phyloP scores from a whole-genome alignment of 1,140 invertebrate genomes.

The Leptoteleia sp. region DNA sequence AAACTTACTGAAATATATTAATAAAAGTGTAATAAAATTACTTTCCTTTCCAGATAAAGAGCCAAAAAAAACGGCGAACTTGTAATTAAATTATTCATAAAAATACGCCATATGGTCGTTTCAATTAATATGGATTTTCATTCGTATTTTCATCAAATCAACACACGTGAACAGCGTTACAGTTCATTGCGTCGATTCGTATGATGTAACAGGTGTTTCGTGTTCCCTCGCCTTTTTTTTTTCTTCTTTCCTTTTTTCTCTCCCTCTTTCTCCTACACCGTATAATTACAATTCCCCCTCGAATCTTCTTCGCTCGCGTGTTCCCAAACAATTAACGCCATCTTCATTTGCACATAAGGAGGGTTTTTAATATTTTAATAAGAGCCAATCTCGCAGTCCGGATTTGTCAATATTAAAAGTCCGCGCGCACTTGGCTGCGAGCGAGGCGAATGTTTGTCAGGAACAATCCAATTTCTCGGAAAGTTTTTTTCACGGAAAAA shows the following conservation, averaged over 20 bases:
- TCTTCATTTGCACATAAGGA: background rate
- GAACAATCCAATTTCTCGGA: constrained; percentile 24
- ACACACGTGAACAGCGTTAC: constrained; percentile 18
- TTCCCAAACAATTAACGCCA: constrained; percentile 27
- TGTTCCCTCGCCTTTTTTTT: background rate
- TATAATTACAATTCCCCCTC: constrained; percentile 15
- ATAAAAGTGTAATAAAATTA: too few species aligned
- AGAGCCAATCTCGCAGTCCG: background rate
- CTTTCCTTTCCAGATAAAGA: too few species aligned
- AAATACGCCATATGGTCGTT: too few species aligned
- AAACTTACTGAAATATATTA: too few species aligned
- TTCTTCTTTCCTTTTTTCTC: background rate
- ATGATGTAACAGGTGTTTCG: constrained; percentile 36
- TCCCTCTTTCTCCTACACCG: background rate
- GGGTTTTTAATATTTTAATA: background rate
- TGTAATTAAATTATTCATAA: too few species aligned
- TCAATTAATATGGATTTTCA: background rate
- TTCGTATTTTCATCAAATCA: constrained; percentile 1
- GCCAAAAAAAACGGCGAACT: too few species aligned
- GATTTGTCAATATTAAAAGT: constrained; percentile 18
- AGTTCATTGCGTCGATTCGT: constrained; percentile 20
- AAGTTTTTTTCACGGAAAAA: too few species aligned
- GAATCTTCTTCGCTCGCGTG: constrained; percentile 27
- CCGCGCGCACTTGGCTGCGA: background rate
- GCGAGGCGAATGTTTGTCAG: constrained; percentile 26